Percentiles rank a stretch among this genome's conserved stretches.
Evolutionary conservation across 1,140 invertebrate genomes (phyloP).

Genomic region (Acromyrmex charruanus): DNA sequence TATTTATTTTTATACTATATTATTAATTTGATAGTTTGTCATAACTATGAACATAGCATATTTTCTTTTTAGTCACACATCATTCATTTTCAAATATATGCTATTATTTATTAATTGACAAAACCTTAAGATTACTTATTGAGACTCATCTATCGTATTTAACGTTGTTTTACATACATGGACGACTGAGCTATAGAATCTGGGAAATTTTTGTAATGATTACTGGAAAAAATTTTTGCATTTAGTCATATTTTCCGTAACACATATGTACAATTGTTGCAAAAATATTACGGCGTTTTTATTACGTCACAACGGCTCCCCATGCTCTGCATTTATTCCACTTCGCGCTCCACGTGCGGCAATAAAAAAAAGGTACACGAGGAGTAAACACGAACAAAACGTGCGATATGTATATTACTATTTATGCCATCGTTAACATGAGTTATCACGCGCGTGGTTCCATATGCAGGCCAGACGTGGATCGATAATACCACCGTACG

Average conservation of each 20-base stretch:
- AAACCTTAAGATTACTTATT: too few species aligned
- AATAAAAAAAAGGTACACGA: conserved; percentile 27
- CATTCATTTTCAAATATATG: too few species aligned
- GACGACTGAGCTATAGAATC: not conserved
- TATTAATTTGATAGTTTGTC: too few species aligned
- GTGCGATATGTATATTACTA: conserved; percentile 50
- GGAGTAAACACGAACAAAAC: conserved; percentile 21
- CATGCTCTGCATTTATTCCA: not conserved
- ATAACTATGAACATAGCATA: too few species aligned
- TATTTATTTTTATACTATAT: too few species aligned
- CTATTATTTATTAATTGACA: too few species aligned
- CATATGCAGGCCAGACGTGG: not conserved
- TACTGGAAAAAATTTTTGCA: not conserved
- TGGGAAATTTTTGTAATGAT: not conserved
- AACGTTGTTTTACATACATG: not conserved
- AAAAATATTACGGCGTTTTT: conserved; percentile 21
- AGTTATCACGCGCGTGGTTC: conserved; percentile 40
- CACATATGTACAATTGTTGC: not conserved
- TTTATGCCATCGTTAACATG: conserved; percentile 59
- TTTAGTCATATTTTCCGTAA: not conserved
- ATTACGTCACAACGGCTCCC: not conserved
- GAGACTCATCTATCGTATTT: not conserved
- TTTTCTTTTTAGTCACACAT: too few species aligned
- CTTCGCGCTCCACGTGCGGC: not conserved
- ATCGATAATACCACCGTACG: conserved; percentile 7